These are phyloP conservation scores for Neodiprion pinetum DNA, from an alignment of 1,140 invertebrate species.

Conservation along the genomic window DNA sequence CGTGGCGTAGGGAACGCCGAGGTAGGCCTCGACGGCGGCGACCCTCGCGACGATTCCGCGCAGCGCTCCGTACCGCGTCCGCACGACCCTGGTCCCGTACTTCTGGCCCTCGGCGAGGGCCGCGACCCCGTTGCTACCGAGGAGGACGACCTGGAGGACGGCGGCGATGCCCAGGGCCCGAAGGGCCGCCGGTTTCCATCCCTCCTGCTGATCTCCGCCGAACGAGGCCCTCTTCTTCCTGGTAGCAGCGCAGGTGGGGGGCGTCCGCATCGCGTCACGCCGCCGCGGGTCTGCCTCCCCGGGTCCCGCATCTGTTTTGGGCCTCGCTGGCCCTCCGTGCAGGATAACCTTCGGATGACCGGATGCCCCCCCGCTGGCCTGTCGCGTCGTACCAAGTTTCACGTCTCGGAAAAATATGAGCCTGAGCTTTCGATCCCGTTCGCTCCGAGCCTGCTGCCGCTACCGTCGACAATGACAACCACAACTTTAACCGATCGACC, in stretches of 20 bases:
- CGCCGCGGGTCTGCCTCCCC: conserved; percentile 54
- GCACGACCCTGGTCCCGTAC: conserved; percentile 80
- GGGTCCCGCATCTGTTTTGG: conserved; percentile 54
- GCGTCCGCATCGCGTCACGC: conserved; percentile 62
- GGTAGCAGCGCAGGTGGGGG: conserved; percentile 33
- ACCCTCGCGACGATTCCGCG: conserved; percentile 83
- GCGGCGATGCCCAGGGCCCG: conserved; percentile 36
- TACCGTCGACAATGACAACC: no score
- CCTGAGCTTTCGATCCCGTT: no score
- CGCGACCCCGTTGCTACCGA: conserved; percentile 48
- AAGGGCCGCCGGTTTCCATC: not conserved
- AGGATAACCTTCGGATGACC: not conserved
- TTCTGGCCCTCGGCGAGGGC: conserved; percentile 68
- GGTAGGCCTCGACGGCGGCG: conserved; percentile 89
- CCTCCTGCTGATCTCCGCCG: conserved; percentile 5
- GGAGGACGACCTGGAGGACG: conserved; percentile 59
- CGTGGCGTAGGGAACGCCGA: conserved; percentile 93
- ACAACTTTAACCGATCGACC: not conserved
- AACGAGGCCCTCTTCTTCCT: not conserved
- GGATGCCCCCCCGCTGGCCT: not conserved
- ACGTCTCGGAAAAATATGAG: not conserved
- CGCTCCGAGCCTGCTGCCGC: no score
- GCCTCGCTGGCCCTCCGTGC: not conserved
- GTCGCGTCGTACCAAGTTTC: not conserved
- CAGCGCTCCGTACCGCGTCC: conserved; percentile 86